A percentile compares a stretch with the other conserved stretches of the same genome.
phyloP scores from a whole-genome alignment of 2,888 invertebrate species.

The Eristalinus sepulchralis region DNA sequence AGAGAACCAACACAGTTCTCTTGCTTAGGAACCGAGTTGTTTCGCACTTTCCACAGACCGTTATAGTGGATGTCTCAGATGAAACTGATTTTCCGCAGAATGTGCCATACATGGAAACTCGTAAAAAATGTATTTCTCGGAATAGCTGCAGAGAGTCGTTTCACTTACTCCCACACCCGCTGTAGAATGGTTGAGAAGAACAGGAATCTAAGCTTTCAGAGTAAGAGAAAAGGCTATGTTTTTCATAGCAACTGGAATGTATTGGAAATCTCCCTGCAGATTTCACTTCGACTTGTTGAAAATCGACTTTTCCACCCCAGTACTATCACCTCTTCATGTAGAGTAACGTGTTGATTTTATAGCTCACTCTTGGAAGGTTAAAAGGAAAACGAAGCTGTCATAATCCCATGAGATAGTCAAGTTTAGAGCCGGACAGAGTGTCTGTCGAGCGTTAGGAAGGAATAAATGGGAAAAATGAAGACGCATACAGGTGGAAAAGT shows the following conservation, averaged over 20 bases:
- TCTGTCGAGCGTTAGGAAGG: conserved; percentile 18
- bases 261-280: conserved; percentile 23
- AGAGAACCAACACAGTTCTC: neutral
- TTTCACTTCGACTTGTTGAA: conserved; percentile 64
- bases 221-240: conserved; percentile 61
- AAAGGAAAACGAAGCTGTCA: neutral
- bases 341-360: conserved; percentile 66
- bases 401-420: conserved; percentile 12
- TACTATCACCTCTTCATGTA: neutral
- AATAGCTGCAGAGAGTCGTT: conserved; percentile 23
- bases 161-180: conserved; percentile 3
- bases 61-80: conserved; percentile 80
- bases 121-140: conserved; percentile 40
- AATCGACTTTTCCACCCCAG: conserved; percentile 51
- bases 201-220: conserved; percentile 19
- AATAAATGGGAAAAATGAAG: neutral
- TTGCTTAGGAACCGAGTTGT: conserved; percentile 4
- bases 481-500: conserved; percentile 66
- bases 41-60: conserved; percentile 76
- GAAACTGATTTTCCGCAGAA: conserved; percentile 78
- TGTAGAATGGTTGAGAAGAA: neutral
- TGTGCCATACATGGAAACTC: conserved; percentile 75
- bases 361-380: conserved; percentile 18
- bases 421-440: conserved; percentile 14
- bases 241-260: conserved; percentile 14